Evolutionary conservation across 2,888 invertebrate genomes (phyloP).

Genomic region (Spatulosminthurus flaviceps): DNA sequence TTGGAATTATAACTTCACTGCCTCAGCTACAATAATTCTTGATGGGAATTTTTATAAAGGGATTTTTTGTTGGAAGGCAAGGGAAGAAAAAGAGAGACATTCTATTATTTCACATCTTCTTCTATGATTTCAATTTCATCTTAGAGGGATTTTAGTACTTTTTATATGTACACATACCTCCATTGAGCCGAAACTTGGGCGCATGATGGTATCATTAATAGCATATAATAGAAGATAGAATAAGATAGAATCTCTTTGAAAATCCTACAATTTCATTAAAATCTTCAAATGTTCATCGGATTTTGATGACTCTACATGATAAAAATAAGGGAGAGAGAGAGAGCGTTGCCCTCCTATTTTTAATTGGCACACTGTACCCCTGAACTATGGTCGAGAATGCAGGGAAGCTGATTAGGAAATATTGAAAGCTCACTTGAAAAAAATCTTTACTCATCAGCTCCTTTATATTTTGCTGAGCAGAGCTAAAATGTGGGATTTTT

Average conservation of each 20-base stretch:
- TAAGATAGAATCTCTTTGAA: background rate
- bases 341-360: slow-evolving; percentile 13
- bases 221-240: background rate
- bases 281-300: background rate
- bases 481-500: background rate
- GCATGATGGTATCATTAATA: background rate
- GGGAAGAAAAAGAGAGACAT: too few relatives aligned
- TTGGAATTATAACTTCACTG: too few relatives aligned
- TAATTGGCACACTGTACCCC: background rate
- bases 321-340: background rate
- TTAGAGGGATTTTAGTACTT: too few relatives aligned
- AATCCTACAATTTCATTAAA: background rate
- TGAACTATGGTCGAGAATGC: too few relatives aligned
- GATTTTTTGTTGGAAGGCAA: too few relatives aligned
- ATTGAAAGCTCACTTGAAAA: background rate
- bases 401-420: background rate
- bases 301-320: too few relatives aligned
- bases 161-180: too few relatives aligned
- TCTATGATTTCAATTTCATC: too few relatives aligned
- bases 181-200: too few relatives aligned
- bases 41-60: too few relatives aligned
- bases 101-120: too few relatives aligned
- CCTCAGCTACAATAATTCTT: too few relatives aligned
- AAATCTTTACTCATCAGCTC: background rate
- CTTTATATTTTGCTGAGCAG: background rate